Evolutionary conservation across 2,888 invertebrate species (phyloP), one percentile per base, ranked within the genome.

Genomic region (Xestia rhomboidea): DNA sequence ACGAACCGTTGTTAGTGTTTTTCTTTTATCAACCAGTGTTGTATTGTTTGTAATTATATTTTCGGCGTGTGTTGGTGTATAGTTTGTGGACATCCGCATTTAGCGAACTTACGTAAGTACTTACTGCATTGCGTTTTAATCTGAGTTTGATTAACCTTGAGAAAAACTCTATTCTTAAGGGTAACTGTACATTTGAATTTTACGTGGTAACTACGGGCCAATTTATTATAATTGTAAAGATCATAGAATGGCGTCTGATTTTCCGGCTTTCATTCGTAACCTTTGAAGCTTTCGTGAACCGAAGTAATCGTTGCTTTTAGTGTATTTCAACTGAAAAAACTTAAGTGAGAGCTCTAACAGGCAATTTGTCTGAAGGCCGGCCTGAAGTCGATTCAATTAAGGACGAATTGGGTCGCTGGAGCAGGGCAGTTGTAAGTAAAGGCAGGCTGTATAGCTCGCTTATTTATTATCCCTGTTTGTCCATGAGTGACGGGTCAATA

Each of bases 91-190:
- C 89, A 89, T 88, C 91, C 91, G 91, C 91, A 90, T 90, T 92
- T 92, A 83, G 92, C 88, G 84, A 95, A 95, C 95, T 96, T 96
- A 96, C 96, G 96, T 96, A 96, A 96, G 96, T 94, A 92, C 93
- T 93, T 93, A 94, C 96, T 96, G 96, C 96, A 96, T 90, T 96
- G 96, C 96, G 96, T 95, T 95, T 75, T 89, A 75, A 86, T 84
- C 85, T 82, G 83, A 80, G 46, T 85, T 84, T 77, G 82, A 87
- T 82, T 83, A 79, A 62, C 63, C 79, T 86, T 70, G 38, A 79
- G 66, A 44, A 51, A 44, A 74, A 34, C 18, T 27, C n/a, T 8
- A 6, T 46, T 63, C 27, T 57, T 77, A 30, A 18, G 24, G 13
- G 44, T 54, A 44, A 46, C 51, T 30, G 11, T 63, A 64, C 11